Base-by-base conservation (phyloP, 2,797 vertebrate genomes). In the Thalassophryne amazonica region DNA sequence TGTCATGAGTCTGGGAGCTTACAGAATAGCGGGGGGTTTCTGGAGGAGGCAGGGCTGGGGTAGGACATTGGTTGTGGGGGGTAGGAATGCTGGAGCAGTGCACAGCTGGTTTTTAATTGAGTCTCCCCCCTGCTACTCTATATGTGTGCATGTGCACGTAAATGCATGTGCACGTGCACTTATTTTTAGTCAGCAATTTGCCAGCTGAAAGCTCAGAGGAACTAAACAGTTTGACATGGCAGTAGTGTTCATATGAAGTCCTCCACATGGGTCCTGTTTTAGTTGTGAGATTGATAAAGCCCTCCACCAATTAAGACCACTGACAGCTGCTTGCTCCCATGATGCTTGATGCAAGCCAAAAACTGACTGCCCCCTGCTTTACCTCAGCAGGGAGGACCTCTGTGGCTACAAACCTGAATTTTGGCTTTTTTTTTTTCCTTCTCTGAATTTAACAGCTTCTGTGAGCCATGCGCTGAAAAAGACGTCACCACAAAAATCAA, bases 81-180 rank as follows among this genome's bases (percentile, higher is more conserved):
- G 20, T 25, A 50, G 70, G 60, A 69, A 58, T 11, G 73, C 81
- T 81, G 73, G 69, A 83, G 81, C 68, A 81, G 59, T 64, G 76
- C 88, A 87, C 91, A 91, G 89, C 89, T 91, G 88, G 84, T 86
- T 89, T 84, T 88, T 91, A 91, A 91, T 89, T 89, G 86, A 86
- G 86, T 76, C 74, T 64, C 76, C 78, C 69, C 54, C 60, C 58
- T 45, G 55, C 53, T 52, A 57, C 65, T 34, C 42, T 3, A 4
- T 24, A 54, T 37, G 58, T 55, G 7, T 9, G 20, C 40, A 38
- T 41, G 48, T 27, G 39, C 34, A 18, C 67, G 49, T 22, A 40
- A 35, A 49, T 43, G 27, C 45, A 61, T 36, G 18, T 36, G 23
- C 33, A 38, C 47, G 28, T 38, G 11, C 61, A 11, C 37, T 55